Evolutionary conservation across 1,140 invertebrate species (phyloP).

Genomic region (Brachionus sp.): DNA sequence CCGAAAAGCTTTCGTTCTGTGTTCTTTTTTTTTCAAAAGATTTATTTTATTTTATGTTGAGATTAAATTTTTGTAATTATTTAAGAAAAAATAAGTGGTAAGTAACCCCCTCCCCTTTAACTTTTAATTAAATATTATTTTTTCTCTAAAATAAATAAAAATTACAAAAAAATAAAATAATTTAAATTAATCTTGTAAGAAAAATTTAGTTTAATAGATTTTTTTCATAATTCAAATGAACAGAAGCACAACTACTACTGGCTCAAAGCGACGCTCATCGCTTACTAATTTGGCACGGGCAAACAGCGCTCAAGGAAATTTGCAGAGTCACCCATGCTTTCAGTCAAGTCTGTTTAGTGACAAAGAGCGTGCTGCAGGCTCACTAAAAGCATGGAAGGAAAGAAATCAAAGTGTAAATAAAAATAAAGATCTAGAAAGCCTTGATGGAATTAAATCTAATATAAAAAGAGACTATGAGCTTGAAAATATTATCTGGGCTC

Average conservation of each 20-base stretch:
- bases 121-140: background rate
- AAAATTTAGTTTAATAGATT: background rate
- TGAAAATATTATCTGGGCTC: slow-evolving; percentile 26
- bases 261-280: background rate
- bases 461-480: background rate
- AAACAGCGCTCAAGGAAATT: slow-evolving; percentile 53
- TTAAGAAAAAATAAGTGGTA: background rate
- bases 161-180: background rate
- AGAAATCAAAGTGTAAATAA: slow-evolving; percentile 17
- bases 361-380: slow-evolving; percentile 51
- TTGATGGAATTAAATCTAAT: slow-evolving; percentile 5
- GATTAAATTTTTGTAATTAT: slow-evolving; percentile 15
- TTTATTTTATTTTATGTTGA: background rate
- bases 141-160: background rate
- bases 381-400: slow-evolving; percentile 46
- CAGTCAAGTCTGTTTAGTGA: slow-evolving; percentile 50
- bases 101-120: background rate
- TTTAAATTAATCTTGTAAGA: background rate
- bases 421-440: background rate
- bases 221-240: background rate
- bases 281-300: slow-evolving; percentile 49
- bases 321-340: slow-evolving; percentile 53
- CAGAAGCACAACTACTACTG: background rate
- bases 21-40: background rate
- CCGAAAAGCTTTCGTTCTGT: slow-evolving; percentile 17